Evolutionary conservation across 2,888 invertebrate species (phyloP), one percentile per base, ranked within the genome.

Genomic region (Seira musarum): DNA sequence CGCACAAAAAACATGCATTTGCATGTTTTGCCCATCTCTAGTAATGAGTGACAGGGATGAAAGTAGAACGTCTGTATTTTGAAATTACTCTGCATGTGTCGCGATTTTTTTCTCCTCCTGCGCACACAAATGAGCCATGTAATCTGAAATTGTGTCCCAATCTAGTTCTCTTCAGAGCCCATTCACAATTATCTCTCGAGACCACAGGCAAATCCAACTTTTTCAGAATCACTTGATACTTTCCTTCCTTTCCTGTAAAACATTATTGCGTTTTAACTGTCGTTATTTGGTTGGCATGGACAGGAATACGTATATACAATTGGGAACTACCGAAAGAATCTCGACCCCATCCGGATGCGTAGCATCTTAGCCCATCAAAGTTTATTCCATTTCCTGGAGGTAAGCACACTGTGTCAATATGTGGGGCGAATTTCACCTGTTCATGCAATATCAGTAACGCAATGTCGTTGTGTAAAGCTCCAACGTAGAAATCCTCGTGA

Each of bases 271-370:
- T n/a, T n/a, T n/a, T n/a, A n/a, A n/a, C n/a, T n/a, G n/a, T n/a
- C 66, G 35, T 61, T 68, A 35, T 64, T 70, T 61, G 46, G 64
- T 68, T 57, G 17, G 66, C 17, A 17, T 19, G 25, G 15, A 25
- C 17, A n/a, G 8, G 17, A 15, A 10, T 10, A 15, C n/a, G n/a
- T n/a, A n/a, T n/a, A n/a, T n/a, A n/a, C n/a, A n/a, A n/a, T n/a
- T n/a, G n/a, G n/a, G n/a, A n/a, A n/a, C 90, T 91, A 86, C 93
- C 94, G 84, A 94, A 94, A 0, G 90, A 88, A 82, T 92, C 91
- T 88, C 94, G 94, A 24, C 94, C 94, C 94, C 94, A 94, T 2
- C 94, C 94, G 22, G 92, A 92, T 0, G 93, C 94, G 80, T 92
- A 90, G 88, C 95, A 94, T 8, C 90, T 87, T 0, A 90, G 88